A percentile compares a stretch with the other conserved stretches of the same genome.
Conservation (phyloP, 2,888 invertebrate species). For the Lycaena phlaeas region DNA sequence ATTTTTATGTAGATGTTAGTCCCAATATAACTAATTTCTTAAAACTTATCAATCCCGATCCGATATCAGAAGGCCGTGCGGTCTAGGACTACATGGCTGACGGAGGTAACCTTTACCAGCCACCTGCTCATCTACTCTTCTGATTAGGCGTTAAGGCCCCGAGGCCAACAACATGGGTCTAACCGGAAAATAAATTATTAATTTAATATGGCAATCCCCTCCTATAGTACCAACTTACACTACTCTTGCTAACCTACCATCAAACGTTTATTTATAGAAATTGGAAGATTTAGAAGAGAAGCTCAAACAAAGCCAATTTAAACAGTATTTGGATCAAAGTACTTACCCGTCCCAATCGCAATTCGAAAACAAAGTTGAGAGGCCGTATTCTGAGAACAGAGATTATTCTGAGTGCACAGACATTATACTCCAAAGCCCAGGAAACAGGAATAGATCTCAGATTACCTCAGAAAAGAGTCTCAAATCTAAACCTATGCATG, state of each 20-base stretch:
- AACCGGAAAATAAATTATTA: too few species aligned
- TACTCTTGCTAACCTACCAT: too few species aligned
- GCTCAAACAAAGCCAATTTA: slow-evolving; percentile 56
- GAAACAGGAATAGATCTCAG: slow-evolving; percentile 24
- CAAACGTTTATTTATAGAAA: slow-evolving; percentile 25
- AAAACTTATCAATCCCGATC: too few species aligned
- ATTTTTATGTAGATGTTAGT: neutral
- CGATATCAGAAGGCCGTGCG: too few species aligned
- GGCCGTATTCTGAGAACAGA: slow-evolving; percentile 46
- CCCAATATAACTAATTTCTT: neutral
- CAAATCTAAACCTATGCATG: slow-evolving; percentile 39
- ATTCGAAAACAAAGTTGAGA: slow-evolving; percentile 46
- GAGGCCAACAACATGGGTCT: too few species aligned
- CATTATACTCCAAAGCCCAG: slow-evolving; percentile 28
- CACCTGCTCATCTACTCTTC: too few species aligned
- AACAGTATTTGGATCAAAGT: slow-evolving; percentile 50
- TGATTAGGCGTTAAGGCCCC: too few species aligned
- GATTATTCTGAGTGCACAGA: slow-evolving; percentile 28
- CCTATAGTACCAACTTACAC: too few species aligned
- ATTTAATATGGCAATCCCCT: too few species aligned
- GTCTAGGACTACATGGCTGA: too few species aligned
- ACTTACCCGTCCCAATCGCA: slow-evolving; percentile 41
- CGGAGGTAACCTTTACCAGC: too few species aligned
- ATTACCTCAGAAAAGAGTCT: slow-evolving; percentile 21
- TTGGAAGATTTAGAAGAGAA: slow-evolving; percentile 61